phyloP scores from a whole-genome alignment of 2,888 invertebrate genomes.

The Ichneumon xanthorius region DNA sequence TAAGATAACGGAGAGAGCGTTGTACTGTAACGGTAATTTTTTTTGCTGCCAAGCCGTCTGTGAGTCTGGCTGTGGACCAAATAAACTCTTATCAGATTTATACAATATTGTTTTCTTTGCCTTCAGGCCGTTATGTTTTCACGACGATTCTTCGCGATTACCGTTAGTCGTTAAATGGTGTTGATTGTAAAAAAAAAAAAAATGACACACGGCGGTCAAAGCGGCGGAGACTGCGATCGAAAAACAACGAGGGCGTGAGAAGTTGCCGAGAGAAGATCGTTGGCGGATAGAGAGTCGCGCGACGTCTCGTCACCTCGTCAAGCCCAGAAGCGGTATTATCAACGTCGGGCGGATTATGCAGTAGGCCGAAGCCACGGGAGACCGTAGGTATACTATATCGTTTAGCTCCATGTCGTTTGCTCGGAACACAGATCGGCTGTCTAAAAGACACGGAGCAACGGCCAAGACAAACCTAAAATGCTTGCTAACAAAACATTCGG shows the following conservation, averaged over 20 bases:
- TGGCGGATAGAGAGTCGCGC: conserved; percentile 37
- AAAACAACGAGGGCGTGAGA: conserved; percentile 44
- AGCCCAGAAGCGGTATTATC: conserved; percentile 50
- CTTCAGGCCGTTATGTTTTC: background rate
- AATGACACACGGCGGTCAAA: background rate
- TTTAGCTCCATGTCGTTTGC: conserved; percentile 81
- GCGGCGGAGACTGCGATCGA: background rate
- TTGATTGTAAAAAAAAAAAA: background rate
- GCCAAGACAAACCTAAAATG: conserved; percentile 85
- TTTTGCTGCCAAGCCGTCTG: background rate
- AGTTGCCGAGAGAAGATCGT: conserved; percentile 41
- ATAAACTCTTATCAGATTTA: too few species aligned
- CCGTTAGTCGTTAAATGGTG: background rate
- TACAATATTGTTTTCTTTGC: background rate
- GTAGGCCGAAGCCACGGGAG: conserved; percentile 16
- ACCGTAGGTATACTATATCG: conserved; percentile 61
- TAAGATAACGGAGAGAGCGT: too few species aligned
- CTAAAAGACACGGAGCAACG: conserved; percentile 84
- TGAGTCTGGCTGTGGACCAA: too few species aligned
- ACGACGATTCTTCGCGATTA: background rate
- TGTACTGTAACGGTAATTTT: too few species aligned
- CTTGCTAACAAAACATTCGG: conserved; percentile 84
- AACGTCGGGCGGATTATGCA: conserved; percentile 33
- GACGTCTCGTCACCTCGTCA: conserved; percentile 61
- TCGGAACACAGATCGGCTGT: conserved; percentile 84